Conservation (phyloP, 1,140 invertebrate genomes). For the Pantala flavescens region DNA sequence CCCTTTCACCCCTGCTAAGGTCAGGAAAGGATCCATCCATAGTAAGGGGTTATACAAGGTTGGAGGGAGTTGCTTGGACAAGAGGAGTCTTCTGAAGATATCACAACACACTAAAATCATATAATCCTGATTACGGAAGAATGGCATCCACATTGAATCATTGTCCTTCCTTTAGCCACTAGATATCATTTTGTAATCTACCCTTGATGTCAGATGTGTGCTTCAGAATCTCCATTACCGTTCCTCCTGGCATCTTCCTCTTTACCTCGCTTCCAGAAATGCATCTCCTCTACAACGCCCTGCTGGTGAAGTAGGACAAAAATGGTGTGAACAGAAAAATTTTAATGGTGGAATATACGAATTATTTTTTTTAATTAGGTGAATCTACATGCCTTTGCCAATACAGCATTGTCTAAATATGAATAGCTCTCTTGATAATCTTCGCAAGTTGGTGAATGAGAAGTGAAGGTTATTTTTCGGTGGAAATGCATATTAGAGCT, state of each 20-base stretch:
- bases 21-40: not conserved
- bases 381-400: not conserved
- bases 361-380: not conserved
- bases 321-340: conserved; percentile 2
- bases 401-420: not conserved
- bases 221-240: not conserved
- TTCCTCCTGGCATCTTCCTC: not conserved
- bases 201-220: not conserved
- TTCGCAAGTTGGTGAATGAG: too few species aligned
- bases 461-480: too few species aligned
- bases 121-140: too few species aligned
- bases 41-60: not conserved
- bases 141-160: too few species aligned
- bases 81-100: not conserved
- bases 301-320: not conserved
- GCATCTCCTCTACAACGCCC: not conserved
- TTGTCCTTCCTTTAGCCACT: too few species aligned
- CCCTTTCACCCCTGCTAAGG: not conserved
- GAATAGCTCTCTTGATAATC: not conserved
- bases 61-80: not conserved
- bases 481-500: not conserved
- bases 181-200: too few species aligned
- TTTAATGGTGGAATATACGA: not conserved
- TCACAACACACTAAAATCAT: not conserved
- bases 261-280: not conserved